Base-by-base conservation (phyloP, 2,888 invertebrate genomes). In the Cyclophora punctaria region DNA sequence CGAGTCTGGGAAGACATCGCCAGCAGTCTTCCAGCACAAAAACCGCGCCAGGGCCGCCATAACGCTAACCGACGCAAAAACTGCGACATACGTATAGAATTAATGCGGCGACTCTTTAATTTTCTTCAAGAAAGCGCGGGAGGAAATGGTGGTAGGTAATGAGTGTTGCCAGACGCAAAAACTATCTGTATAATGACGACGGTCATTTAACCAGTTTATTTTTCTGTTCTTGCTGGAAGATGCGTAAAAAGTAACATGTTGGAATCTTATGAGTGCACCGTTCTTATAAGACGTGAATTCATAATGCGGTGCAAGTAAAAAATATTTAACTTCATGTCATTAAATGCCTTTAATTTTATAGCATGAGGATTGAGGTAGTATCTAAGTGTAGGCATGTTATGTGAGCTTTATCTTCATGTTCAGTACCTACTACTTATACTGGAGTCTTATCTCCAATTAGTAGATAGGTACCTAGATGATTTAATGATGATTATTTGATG, bases 101-200 rank as follows among this genome's bases (percentile, higher is more conserved):
- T 85, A 86, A 85, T 85, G 82, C 82, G 78, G 76, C 75, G 75
- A 83, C 78, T 82, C 80, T 87, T 86, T 86, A 87, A 86, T 86
- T 86, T 86, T 83, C 81, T 80, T 81, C 75, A 85, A 86, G 87
- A 86, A 85, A 84, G 84, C 80, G 82, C 84, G 78, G 79, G 83
- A 86, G 86, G 86, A 86, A 86, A 83, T 82, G 78, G 78, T 78
- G 80, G 41, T 80, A 69, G 63, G 71, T 73, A 86, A 87, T 86
- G 83, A 86, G 85, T 81, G 79, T 75, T 79, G 75, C 73, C 77
- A 73, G 73, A 66, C 73, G 78, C 82, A 86, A 87, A 83, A 80
- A 83, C 76, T 72, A 66, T 76, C 75, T 73, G 80, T 78, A 76
- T 83, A 86, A 87, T 80, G 82, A 80, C 73, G 71, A 63, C 64